These are phyloP conservation scores for Lepus americanus DNA, from an alignment of 2,113 vertebrate species.

Conservation along the genomic window DNA sequence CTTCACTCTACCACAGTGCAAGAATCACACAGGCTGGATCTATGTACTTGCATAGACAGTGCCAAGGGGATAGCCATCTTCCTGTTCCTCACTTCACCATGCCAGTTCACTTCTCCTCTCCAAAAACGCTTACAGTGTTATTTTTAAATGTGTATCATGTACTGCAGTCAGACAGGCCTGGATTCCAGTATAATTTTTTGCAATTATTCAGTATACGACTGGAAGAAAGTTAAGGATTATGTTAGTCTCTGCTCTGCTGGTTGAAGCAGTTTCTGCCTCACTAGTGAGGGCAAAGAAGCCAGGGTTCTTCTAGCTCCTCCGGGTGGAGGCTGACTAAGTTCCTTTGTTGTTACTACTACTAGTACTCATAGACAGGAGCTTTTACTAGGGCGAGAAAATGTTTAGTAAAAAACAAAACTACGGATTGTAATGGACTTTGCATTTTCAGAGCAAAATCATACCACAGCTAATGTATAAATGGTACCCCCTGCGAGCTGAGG, in stretches of 20 bases:
- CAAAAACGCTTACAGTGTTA: background rate
- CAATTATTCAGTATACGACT: background rate
- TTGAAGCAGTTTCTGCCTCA: background rate
- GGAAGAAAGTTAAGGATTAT: background rate
- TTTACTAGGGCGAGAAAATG: background rate
- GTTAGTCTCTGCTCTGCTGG: background rate
- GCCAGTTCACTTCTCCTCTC: background rate
- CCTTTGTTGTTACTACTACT: background rate
- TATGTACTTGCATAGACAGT: background rate
- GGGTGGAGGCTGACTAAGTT: background rate
- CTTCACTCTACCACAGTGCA: background rate
- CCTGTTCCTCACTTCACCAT: background rate
- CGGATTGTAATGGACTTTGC: background rate
- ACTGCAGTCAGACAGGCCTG: background rate
- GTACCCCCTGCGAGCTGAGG: background rate
- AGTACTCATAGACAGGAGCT: background rate
- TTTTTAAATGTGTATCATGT: background rate
- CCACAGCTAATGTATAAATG: background rate
- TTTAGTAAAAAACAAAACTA: background rate
- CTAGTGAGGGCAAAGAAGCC: background rate
- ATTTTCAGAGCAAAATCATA: background rate
- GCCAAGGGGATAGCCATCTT: background rate
- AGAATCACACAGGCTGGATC: background rate
- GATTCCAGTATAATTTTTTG: background rate
- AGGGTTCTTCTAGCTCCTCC: background rate